Evolutionary conservation across 2,888 invertebrate species (phyloP), one percentile per base, ranked within the genome.

Genomic region (Amorpha juglandis): DNA sequence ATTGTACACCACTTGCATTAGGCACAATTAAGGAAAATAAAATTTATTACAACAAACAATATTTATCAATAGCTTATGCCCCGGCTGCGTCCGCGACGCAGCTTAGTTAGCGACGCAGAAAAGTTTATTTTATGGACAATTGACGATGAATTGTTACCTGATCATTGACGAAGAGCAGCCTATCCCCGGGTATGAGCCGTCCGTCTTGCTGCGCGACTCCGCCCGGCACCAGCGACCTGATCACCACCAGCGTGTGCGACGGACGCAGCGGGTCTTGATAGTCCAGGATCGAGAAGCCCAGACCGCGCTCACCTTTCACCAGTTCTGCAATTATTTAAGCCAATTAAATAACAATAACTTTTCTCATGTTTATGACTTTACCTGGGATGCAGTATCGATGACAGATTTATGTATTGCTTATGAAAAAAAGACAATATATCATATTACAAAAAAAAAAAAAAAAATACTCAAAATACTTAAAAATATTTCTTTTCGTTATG

Each of bases 141-240:
- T n/a, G n/a, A n/a, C n/a, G n/a, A 11, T 45, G 16, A 16, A 14
- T 27, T 9, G 67, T 65, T 64, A 90, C 96, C 81, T 96, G 98
- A 73, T 98, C 98, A 89, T 99, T 99, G 71, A 99, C 99, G 81
- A 98, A 98, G 42, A 98, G 94, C 76, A 98, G 94, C 64, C 99
- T 95, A 93, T 99, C 99, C 3, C 99, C 99, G 0, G 99, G 99
- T 73, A 99, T 98, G 68, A 99, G 95, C 21, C 99, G 95, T n/a
- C 99, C 99, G 89, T 99, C 99, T 76, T 98, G 95, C 87, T 99
- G 98, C 55, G 99, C 99, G 63, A 99, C 99, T 21, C 99, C 99
- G 63, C 99, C 99, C 33, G 99, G 99, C 69, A 99, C 99, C 78
- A 99, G 95, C 75, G 99, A 99, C 75, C 99, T 96, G 85, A 99